phyloP scores from a whole-genome alignment of 2,797 vertebrate species.

The Serranus cabrilla region DNA sequence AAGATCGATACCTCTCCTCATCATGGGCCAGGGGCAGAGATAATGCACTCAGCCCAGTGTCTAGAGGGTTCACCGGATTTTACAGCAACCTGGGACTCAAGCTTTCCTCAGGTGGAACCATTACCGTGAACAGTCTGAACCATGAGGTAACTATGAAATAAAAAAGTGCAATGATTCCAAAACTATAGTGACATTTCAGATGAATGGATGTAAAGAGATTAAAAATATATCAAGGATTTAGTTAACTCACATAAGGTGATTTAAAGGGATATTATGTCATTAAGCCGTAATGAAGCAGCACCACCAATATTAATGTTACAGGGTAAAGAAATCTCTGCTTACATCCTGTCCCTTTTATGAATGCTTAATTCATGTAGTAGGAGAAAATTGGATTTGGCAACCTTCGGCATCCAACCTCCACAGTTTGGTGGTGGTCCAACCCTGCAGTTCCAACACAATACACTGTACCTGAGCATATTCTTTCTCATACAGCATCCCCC shows the following conservation, averaged over 20 bases:
- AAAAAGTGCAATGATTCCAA: conserved; percentile 1
- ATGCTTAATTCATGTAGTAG: conserved; percentile 12
- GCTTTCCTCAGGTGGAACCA: conserved; percentile 42
- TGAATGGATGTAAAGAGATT: neutral
- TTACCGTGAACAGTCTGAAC: conserved; percentile 21
- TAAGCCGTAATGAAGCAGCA: neutral
- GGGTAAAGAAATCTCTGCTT: conserved; percentile 17
- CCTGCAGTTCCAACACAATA: neutral
- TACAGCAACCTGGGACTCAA: conserved; percentile 40
- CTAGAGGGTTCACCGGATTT: conserved; percentile 55
- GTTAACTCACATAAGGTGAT: neutral
- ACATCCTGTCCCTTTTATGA: conserved; percentile 17
- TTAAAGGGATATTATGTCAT: neutral
- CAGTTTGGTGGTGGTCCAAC: neutral
- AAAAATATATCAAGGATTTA: neutral
- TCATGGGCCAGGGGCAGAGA: conserved; percentile 68
- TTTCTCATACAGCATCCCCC: neutral
- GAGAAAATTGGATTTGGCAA: conserved; percentile 28
- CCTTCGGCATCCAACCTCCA: neutral
- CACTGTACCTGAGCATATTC: neutral
- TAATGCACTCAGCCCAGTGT: conserved; percentile 75
- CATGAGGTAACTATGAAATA: conserved; percentile 8
- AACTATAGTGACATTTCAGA: conserved; percentile 2
- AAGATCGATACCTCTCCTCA: conserved; percentile 80
- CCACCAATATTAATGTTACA: conserved; percentile 10